Base-by-base conservation (phyloP, 2,888 invertebrate species). In the Sesia bembeciformis region DNA sequence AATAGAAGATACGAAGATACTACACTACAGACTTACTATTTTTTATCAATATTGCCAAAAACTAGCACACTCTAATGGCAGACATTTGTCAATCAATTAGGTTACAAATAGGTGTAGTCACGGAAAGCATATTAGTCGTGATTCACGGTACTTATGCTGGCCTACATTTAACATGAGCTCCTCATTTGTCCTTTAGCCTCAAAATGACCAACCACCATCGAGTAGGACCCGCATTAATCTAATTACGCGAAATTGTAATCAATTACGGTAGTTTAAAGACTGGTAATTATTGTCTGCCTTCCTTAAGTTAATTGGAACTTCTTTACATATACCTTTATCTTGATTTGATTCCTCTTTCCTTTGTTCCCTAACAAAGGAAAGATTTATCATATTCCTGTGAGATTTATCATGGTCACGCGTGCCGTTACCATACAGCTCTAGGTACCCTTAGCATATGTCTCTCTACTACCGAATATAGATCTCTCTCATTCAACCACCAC, bases 41-140 rank as follows among this genome's bases (percentile, higher is more conserved):
- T 23, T 23, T 23, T 23, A 23, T 23, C 23, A 23, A 23, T 23
- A 23, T 23, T 23, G 23, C 23, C 23, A 23, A 23, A 23, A 23
- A 23, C 23, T 23, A 46, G 7, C 8, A 5, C 46, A 46, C 7
- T 7, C 69, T 82, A 84, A 85, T 81, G 74, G 66, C 70, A 65
- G 75, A 73, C 76, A 77, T 83, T 82, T 72, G 72, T 74, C 79
- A 78, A 84, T 84, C 84, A 83, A 85, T 84, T 82, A 81, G 72
- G 65, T 70, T 71, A 73, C 68, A 70, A 76, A 79, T 81, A 74
- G 81, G 67, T 60, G 56, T 53, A 63, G 80, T 76, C 85, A 86
- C 86, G 85, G 79, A 68, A 84, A 60, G 65, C 62, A 46, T 54
- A 54, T 52, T 57, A 51, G 42, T 65, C 55, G 63, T 63, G 64